Conservation (phyloP, 2,888 invertebrate genomes). For the Apocheima hispidaria region DNA sequence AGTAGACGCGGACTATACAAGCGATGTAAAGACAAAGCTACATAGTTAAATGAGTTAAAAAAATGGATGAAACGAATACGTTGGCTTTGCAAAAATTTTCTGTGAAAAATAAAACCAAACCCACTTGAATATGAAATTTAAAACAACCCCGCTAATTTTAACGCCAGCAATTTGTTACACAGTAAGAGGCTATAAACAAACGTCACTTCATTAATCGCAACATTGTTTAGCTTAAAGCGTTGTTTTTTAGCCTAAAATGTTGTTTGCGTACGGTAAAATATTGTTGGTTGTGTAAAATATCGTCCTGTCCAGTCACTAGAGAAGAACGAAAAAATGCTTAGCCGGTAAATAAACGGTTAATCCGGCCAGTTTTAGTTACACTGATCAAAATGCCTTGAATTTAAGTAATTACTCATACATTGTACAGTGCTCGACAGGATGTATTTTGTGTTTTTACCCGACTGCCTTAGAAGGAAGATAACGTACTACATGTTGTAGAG, state of each 20-base stretch:
- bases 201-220: conserved; percentile 46
- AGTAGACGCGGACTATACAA: too few relatives aligned
- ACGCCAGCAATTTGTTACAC: conserved; percentile 37
- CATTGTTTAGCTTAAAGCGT: conserved; percentile 43
- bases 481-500: too few relatives aligned
- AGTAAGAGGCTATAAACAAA: conserved; percentile 42
- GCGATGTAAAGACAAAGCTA: too few relatives aligned
- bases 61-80: too few relatives aligned
- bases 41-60: neutral
- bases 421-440: too few relatives aligned
- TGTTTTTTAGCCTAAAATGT: conserved; percentile 34
- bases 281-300: conserved; percentile 33
- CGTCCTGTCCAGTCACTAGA: conserved; percentile 13
- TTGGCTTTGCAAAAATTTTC: too few relatives aligned
- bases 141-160: conserved; percentile 25
- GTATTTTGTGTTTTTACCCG: too few relatives aligned
- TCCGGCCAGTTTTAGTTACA: neutral
- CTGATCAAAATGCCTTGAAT: too few relatives aligned
- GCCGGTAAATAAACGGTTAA: neutral
- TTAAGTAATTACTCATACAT: too few relatives aligned
- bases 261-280: conserved; percentile 30
- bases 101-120: neutral
- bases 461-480: too few relatives aligned
- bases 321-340: neutral
- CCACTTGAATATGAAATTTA: conserved; percentile 9